Conservation (phyloP, 2,888 invertebrate species). For the Epirrhoe tristata region DNA sequence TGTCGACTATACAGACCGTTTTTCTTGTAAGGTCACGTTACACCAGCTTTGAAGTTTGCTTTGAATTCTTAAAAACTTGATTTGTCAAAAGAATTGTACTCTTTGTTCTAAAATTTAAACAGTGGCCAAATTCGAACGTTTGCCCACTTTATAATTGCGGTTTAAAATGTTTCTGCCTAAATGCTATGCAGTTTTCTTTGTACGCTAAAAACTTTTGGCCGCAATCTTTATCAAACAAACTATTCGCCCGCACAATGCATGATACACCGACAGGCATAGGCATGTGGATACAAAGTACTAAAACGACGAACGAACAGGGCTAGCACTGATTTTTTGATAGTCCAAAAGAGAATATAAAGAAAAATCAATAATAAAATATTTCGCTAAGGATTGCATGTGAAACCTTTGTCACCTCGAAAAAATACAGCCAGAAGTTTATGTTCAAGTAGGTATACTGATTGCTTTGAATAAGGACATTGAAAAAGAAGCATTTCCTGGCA, state of each 20-base stretch:
- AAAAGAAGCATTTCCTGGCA: no score
- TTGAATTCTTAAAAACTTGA: background rate
- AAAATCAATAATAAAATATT: background rate
- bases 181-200: conserved; percentile 1
- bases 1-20: no score
- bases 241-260: conserved; percentile 1
- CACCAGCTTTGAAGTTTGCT: no score
- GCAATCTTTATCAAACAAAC: conserved; percentile 9
- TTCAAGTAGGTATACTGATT: no score
- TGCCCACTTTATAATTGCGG: background rate
- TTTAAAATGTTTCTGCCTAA: background rate
- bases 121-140: background rate
- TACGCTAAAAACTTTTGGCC: conserved; percentile 5
- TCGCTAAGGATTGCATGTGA: no score
- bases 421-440: no score
- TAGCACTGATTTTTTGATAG: background rate
- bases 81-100: background rate
- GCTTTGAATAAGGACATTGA: no score
- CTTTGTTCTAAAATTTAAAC: background rate
- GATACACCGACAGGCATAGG: background rate
- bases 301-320: background rate
- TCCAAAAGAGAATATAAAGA: background rate
- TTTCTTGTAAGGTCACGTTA: no score
- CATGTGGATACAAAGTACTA: background rate
- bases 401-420: no score